Conservation (phyloP, 2,888 invertebrate genomes). For the Diloba caeruleocephala region DNA sequence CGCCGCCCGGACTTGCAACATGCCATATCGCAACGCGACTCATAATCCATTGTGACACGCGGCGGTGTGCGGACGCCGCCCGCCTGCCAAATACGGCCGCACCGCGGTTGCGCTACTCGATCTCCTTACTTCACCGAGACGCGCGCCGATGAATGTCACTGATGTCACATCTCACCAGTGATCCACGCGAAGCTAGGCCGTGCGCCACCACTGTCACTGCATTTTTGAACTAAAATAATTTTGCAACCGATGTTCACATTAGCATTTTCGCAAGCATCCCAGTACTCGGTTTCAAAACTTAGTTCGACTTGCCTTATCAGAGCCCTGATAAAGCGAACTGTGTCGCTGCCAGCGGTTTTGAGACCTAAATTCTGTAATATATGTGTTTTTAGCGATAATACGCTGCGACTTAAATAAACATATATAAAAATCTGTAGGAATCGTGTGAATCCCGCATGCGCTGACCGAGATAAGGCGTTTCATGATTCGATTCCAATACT, state of each 20-base stretch:
- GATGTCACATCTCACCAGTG: conserved; percentile 53
- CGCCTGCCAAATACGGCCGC: conserved; percentile 83
- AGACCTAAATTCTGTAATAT: conserved; percentile 80
- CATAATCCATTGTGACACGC: conserved; percentile 87
- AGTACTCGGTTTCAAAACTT: conserved; percentile 86
- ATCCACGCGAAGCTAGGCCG: conserved; percentile 48
- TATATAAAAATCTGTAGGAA: conserved; percentile 21
- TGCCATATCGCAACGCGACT: conserved; percentile 87
- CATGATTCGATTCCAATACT: conserved; percentile 45
- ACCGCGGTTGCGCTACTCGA: conserved; percentile 75
- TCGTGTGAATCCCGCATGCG: conserved; percentile 24
- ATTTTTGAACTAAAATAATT: conserved; percentile 88
- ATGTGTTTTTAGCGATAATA: conserved; percentile 39
- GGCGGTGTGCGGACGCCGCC: conserved; percentile 69
- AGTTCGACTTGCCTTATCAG: conserved; percentile 87
- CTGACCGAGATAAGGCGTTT: conserved; percentile 39
- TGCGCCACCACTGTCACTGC: conserved; percentile 67
- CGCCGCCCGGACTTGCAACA: conserved; percentile 88
- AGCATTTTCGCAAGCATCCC: conserved; percentile 89
- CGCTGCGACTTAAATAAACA: conserved; percentile 22
- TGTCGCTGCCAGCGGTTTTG: conserved; percentile 80
- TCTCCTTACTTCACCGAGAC: conserved; percentile 72
- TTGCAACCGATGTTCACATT: conserved; percentile 89
- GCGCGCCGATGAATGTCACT: conserved; percentile 60
- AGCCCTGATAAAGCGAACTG: conserved; percentile 84